Percentiles rank a stretch among this genome's conserved stretches.
Conservation (phyloP, 2,888 invertebrate species). For the Spatulosminthurus flaviceps region DNA sequence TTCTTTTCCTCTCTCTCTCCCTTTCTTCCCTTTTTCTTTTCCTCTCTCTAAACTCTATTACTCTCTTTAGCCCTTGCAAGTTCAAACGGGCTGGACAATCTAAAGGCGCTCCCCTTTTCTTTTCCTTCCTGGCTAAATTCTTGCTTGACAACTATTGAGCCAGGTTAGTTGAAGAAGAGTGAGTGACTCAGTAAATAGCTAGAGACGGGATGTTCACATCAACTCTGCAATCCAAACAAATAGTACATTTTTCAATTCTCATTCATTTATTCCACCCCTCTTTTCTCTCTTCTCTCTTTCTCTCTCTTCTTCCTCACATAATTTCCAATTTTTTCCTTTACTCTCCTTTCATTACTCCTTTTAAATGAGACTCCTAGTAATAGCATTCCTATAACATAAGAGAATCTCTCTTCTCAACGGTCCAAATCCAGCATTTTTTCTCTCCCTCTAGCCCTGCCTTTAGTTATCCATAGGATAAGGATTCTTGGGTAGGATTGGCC, state of each 20-base stretch:
- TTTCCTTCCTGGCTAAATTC: constrained; percentile 54
- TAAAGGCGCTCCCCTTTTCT: constrained; percentile 36
- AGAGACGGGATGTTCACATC: constrained; percentile 30
- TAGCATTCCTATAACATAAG: too few species aligned
- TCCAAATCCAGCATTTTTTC: too few species aligned
- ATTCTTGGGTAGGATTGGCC: too few species aligned
- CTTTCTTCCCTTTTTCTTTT: neutral
- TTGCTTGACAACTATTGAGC: constrained; percentile 61
- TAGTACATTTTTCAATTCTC: constrained; percentile 40
- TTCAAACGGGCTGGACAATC: constrained; percentile 34
- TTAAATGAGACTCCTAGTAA: too few species aligned
- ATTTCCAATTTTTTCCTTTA: too few species aligned
- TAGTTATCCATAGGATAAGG: too few species aligned
- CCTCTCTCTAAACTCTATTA: neutral
- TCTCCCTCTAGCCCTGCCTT: too few species aligned
- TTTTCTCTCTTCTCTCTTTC: constrained; percentile 19
- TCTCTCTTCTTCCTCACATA: neutral
- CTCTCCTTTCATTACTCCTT: too few species aligned
- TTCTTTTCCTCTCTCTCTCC: neutral
- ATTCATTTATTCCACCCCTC: constrained; percentile 37
- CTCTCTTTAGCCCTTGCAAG: neutral
- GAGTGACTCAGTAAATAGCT: constrained; percentile 19
- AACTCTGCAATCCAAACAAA: constrained; percentile 35
- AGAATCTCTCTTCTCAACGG: too few species aligned
- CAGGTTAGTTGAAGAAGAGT: constrained; percentile 54